Base-by-base conservation (phyloP, 2,888 invertebrate species). In the Eumerus sabulonum region DNA sequence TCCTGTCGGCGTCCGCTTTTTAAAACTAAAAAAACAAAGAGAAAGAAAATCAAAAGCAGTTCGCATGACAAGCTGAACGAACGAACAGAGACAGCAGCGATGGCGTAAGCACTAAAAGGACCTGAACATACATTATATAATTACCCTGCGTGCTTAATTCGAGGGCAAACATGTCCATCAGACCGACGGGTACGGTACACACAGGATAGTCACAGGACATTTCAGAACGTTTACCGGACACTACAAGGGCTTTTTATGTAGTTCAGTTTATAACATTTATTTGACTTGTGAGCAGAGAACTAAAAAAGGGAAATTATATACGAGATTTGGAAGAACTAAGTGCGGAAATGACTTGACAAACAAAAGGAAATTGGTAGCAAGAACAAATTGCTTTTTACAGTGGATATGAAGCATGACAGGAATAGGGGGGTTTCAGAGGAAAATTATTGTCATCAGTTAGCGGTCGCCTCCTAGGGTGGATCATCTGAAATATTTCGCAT, bases 71-170 rank as follows among this genome's bases (percentile, higher is more conserved):
- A 66, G 45, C 36, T 64, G 17, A 64, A 45, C n/a, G 17, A 64
- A 45, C n/a, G 35, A 17, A 36, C n/a, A 16, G 16, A 27, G 53
- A 27, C 45, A 50, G 3, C 27, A 53, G 18, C 16, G 27, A 38
- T 14, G 18, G 17, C 17, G 36, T 64, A n/a, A n/a, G n/a, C n/a
- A n/a, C n/a, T n/a, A 60, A 50, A 56, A 40, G 51, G 60, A 51
- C 38, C 60, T 54, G 67, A 57, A 57, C 62, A 54, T 51, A 51
- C 63, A 59, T 73, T 79, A 73, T 79, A 72, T 68, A 73, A 79
- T 79, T 73, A 73, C 73, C 59, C 67, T 44, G 77, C 63, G 72
- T 72, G 36, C 72, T 67, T 77, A 72, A 72, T 72, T 67, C 64
- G 63, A 59, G 63, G 44, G 62, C 77, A 73, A 77, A 68, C 60